Base-by-base conservation (phyloP, 2,113 vertebrate genomes). In the Psittacula cyanocephala region DNA sequence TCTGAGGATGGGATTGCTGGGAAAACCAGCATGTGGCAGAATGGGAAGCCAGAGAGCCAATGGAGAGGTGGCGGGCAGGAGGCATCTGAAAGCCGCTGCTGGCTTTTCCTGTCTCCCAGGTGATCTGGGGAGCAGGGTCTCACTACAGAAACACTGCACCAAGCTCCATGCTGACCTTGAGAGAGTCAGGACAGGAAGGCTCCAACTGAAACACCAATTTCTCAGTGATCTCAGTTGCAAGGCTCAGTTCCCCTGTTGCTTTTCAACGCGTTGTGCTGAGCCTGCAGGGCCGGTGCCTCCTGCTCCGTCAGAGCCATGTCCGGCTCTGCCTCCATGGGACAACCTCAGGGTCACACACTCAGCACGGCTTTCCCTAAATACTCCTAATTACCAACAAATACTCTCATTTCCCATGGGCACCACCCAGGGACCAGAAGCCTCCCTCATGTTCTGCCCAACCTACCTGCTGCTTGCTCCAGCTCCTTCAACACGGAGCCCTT, bases 81-180 rank as follows among this genome's bases (percentile, higher is more conserved):
- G 63, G 27, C 55, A 75, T 29, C 75, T 8, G 6, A 88, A 76
- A 69, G 44, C 46, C 70, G 64, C 7, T 13, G 55, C 46, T 88
- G 81, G 27, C 43, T 47, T 50, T 67, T 75, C 7, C 1, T 0
- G 0, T 79, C 41, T 70, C 11, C 37, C 7, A 2, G 9, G 7
- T 60, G 57, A 72, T 23, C 39, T 3, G 0, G 41, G 44, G 65
- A 91, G 19, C 4, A 3, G 41, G n/a, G 10, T 67, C 27, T 74
- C 17, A 4, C 76, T 86, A 27, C 29, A 57, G 52, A 70, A 92
- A 46, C 0, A 0, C 11, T 37, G 12, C 33, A 20, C 25, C 41
- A 71, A 75, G 37, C 49, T 20, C 69, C 0, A 0, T 63, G 37
- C 53, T 6, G 10, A 27, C n/a, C 4, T 0, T 17, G 44, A 71